These are phyloP conservation scores for Gyps fulvus DNA, from an alignment of 2,113 vertebrate species.

Conservation along the genomic window DNA sequence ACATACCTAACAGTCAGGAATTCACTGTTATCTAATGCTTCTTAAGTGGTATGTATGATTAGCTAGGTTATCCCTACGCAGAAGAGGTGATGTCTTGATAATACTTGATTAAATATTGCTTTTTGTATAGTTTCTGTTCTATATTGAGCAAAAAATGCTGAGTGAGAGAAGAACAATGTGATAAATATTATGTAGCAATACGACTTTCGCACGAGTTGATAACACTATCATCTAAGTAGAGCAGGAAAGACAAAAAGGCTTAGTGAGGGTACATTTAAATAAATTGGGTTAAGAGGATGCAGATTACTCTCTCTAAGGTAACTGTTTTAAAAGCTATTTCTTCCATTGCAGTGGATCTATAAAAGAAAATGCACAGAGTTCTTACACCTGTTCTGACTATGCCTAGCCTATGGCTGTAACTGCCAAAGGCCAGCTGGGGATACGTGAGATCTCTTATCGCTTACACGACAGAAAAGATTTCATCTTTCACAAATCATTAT, in stretches of 20 bases:
- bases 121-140: background rate
- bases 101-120: background rate
- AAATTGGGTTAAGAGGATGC: conserved; percentile 51
- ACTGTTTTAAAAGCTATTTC: conserved; percentile 27
- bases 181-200: background rate
- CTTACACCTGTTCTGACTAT: background rate
- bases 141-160: background rate
- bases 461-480: background rate
- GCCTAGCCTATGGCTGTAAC: background rate
- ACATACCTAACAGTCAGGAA: background rate
- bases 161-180: background rate
- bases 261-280: conserved; percentile 21
- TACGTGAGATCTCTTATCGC: background rate
- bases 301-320: conserved; percentile 3
- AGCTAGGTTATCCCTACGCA: background rate
- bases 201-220: background rate
- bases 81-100: background rate
- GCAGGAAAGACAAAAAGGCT: conserved; percentile 19
- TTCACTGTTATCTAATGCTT: background rate
- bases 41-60: background rate
- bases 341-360: background rate
- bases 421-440: background rate
- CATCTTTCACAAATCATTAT: background rate
- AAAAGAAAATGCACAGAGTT: background rate
- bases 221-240: background rate